phyloP scores from a whole-genome alignment of 2,113 vertebrate species.

The Lepidothrix coronata region DNA sequence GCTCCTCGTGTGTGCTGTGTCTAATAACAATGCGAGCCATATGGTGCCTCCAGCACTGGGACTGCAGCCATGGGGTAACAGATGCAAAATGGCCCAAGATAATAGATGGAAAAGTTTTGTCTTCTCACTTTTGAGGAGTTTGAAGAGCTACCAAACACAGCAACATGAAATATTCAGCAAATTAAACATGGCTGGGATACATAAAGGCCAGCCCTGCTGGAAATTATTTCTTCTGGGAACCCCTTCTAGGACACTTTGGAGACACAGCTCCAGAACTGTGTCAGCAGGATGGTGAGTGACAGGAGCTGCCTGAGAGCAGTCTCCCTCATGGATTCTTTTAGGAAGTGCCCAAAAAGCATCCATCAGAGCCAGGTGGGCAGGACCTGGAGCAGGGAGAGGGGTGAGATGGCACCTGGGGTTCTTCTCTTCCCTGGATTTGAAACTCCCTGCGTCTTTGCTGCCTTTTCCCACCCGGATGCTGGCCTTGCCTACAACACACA shows the following conservation, averaged over 20 bases:
- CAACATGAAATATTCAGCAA: background rate
- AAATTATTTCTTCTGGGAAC: background rate
- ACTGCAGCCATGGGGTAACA: constrained; percentile 51
- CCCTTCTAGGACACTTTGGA: background rate
- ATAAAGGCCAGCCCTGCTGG: background rate
- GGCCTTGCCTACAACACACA: background rate
- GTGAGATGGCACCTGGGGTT: background rate
- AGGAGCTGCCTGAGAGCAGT: background rate
- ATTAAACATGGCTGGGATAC: background rate
- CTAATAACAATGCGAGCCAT: constrained; percentile 17
- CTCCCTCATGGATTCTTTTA: background rate
- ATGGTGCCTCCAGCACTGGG: constrained; percentile 52
- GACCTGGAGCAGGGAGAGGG: background rate
- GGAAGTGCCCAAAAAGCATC: background rate
- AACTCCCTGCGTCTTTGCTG: background rate
- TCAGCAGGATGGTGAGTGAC: background rate
- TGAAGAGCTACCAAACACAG: background rate
- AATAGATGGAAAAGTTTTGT: constrained; percentile 52
- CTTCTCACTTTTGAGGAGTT: constrained; percentile 27
- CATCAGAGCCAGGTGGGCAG: fast-evolving
- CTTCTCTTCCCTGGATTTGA: background rate
- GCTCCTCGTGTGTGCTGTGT: background rate
- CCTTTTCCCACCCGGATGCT: background rate
- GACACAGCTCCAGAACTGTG: background rate
- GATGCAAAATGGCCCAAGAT: constrained; percentile 54